Percentiles rank a stretch among this genome's conserved stretches.
These are phyloP conservation scores for Neoniphon sammara DNA, from an alignment of 2,797 vertebrate genomes.

Conservation along the genomic window DNA sequence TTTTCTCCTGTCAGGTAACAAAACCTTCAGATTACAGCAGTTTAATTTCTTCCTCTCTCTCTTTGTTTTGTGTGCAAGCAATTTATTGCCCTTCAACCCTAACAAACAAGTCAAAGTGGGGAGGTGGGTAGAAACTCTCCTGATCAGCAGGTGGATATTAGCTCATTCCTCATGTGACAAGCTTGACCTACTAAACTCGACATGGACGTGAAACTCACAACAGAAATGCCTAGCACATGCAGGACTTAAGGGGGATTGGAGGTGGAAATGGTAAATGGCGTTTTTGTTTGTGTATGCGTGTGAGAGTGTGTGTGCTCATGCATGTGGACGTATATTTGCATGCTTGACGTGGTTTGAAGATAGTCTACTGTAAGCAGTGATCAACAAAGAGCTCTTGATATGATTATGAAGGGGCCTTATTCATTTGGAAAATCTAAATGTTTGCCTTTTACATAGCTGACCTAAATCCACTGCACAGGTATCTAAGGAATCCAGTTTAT, in stretches of 20 bases:
- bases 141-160: slow-evolving; percentile 39
- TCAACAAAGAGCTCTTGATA: slow-evolving; percentile 53
- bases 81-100: slow-evolving; percentile 38
- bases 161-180: slow-evolving; percentile 60
- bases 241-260: slow-evolving; percentile 8
- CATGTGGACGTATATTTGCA: slow-evolving; percentile 26
- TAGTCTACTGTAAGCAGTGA: slow-evolving; percentile 34
- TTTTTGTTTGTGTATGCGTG: background rate
- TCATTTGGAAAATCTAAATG: slow-evolving; percentile 55
- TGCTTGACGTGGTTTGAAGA: slow-evolving; percentile 47
- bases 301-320: slow-evolving; percentile 10
- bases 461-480: slow-evolving; percentile 46
- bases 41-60: background rate
- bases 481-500: slow-evolving; percentile 64
- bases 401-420: slow-evolving; percentile 45
- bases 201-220: slow-evolving; percentile 33
- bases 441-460: slow-evolving; percentile 65
- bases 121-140: slow-evolving; percentile 16
- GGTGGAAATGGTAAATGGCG: background rate
- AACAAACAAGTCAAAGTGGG: slow-evolving; percentile 46
- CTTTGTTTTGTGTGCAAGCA: slow-evolving; percentile 24
- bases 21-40: slow-evolving; percentile 9
- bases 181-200: slow-evolving; percentile 64
- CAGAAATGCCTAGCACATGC: slow-evolving; percentile 37
- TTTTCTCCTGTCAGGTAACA: background rate